Base-by-base conservation (phyloP, 2,113 vertebrate genomes). In the Hylia prasina region DNA sequence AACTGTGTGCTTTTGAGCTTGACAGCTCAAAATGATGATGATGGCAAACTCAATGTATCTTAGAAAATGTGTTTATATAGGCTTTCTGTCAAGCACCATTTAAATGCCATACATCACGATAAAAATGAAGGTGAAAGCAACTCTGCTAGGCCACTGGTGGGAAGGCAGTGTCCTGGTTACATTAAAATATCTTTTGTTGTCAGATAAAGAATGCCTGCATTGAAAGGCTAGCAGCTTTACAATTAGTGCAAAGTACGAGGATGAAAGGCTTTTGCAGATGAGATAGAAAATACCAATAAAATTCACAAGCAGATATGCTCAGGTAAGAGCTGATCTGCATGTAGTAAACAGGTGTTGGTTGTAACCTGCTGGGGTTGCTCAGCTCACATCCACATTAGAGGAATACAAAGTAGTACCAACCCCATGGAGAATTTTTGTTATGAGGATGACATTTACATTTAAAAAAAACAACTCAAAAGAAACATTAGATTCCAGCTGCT, bases 11-110 rank as follows among this genome's bases (percentile, higher is more conserved):
- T 79, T 90, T 82, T 54, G 47, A 90, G 50, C 48, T 61, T 91
- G 85, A 93, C 82, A 92, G 79, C 75, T 92, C 50, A 93, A 88
- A 96, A 76, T 85, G 15, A 97, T 85, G 65, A 91, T 48, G 45
- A 93, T 69, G 48, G 57, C 58, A 90, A 96, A 80, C 70, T 82
- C 20, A 2, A 64, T 85, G 66, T 78, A 86, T 76, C 85, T 92
- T 80, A 92, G 79, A 85, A 89, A 90, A 65, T 7, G 5, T 53
- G 88, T 80, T 92, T 92, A 77, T 65, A 77, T 42, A 93, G 88
- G 85, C 53, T 88, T 73, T 91, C 82, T 70, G 71, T 88, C 94
- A 88, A 80, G 71, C 85, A 65, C 40, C 65, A 65, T 39, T 94
- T 95, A 95, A 94, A 94, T 18, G 15, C 33, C 40, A 50, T 85